Evolutionary conservation across 1,140 invertebrate species (phyloP), one percentile per base, ranked within the genome.

Genomic region (Muscidifurax raptorellus): DNA sequence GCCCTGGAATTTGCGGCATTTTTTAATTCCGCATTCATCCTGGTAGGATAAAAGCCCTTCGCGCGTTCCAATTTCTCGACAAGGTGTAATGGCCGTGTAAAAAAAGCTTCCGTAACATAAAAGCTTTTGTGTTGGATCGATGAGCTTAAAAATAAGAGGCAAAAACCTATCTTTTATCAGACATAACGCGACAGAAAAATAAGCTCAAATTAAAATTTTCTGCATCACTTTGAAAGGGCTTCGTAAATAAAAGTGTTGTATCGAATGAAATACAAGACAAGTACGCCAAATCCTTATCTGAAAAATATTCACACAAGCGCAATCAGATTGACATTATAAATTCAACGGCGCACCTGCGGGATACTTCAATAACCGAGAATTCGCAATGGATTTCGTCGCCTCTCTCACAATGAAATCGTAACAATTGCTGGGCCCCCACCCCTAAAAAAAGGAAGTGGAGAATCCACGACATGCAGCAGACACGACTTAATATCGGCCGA

Each of bases 401-500:
- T 36, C 12, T 71, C 40, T 22, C 27, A 32, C 64, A 69, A 83
- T 47, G 64, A 32, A 77, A 47, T 15, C 22, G 36, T 47, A 76
- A 67, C 32, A 77, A 71, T 44, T 27, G 10, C 12, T n/a, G n/a
- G n/a, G n/a, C 25, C 47, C 18, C n/a, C 74, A 6, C 18, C 15
- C 22, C n/a, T 12, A 27, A 74, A 76, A 40, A n/a, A 80, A 84
- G 71, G 81, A 84, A 85, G 83, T 64, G 69, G n/a, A n/a, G 25
- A 84, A 83, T 69, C 72, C 12, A 30, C 30, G 36, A 74, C 47
- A 69, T n/a, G 32, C 76, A 82, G 67, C 36, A 52, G 36, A 69
- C 78, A 77, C 74, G 30, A 86, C 78, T 80, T 82, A 87, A 86
- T 82, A 86, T 84, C 64, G 72, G 10, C 77, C 47, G 71, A 32